Base-by-base conservation (phyloP, 1,140 invertebrate genomes). In the Augochlora pura region DNA sequence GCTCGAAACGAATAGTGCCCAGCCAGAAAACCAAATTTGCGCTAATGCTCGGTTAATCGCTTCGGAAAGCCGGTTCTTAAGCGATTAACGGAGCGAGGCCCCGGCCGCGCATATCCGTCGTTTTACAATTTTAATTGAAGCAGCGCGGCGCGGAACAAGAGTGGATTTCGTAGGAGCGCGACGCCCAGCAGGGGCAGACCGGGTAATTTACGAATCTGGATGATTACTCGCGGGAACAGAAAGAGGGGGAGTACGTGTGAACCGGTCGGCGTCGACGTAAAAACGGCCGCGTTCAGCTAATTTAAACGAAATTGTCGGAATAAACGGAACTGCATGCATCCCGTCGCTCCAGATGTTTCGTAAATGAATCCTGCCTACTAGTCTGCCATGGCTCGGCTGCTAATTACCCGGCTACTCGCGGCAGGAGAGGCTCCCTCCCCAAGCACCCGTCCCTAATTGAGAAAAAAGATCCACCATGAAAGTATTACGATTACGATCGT, bases 301-400 rank as follows among this genome's bases (percentile, higher is more conserved):
- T 92, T 92, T 89, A 89, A 90, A 90, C 89, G 89, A 86, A 92
- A 92, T 91, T 91, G 89, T 83, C 86, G 87, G 89, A 92, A 91
- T 90, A 90, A 92, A 90, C 90, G 90, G 89, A 92, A 92, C 90
- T 92, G 90, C 91, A 90, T 86, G 88, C 89, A 90, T 90, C 91
- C 89, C 88, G 90, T 90, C 87, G 82, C 80, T 86, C 89, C 89
- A 91, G 88, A 91, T 91, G 91, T 91, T 91, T 88, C 83, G 86
- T 89, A 88, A 90, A 89, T 85, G 88, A 91, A 91, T 90, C 88
- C 87, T 83, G 78, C 62, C 76, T 67, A 62, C 62, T 67, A 25
- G 77, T 32, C 73, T 70, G 73, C 69, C 70, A 77, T 86, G 82
- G 69, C 82, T 84, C 72, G 16, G 25, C 77, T 76, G 77, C 82